Conservation (phyloP, 2,888 invertebrate species). For the Apamea crenata region DNA sequence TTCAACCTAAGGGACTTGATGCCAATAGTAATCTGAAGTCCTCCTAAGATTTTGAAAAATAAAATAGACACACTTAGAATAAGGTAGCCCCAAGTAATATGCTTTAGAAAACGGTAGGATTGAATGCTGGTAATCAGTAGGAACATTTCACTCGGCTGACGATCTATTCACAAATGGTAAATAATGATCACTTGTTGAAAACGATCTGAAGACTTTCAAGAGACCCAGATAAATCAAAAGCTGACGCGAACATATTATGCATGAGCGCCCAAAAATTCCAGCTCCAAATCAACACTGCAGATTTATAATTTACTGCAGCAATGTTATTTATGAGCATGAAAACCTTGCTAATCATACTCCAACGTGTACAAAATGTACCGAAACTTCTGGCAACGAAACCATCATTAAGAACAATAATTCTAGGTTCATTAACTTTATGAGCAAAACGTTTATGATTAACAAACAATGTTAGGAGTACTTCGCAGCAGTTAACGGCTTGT, state of each 20-base stretch:
- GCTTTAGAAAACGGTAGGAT: background rate
- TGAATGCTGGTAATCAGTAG: background rate
- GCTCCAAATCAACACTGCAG: constrained; percentile 1
- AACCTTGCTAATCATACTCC: constrained; percentile 22
- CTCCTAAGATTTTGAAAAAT: background rate
- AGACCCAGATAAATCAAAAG: constrained; percentile 7
- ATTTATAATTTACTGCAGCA: constrained; percentile 24
- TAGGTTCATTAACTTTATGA: constrained; percentile 59
- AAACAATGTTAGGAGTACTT: constrained; percentile 52
- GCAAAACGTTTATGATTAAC: constrained; percentile 53
- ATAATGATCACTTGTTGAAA: constrained; percentile 10
- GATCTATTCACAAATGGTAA: background rate
- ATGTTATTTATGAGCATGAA: constrained; percentile 35
- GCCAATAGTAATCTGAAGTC: background rate
- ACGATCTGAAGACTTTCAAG: background rate
- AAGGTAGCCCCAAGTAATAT: background rate
- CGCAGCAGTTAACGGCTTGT: constrained; percentile 57
- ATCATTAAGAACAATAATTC: constrained; percentile 47
- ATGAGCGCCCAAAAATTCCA: background rate
- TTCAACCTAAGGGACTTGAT: background rate
- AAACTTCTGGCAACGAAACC: constrained; percentile 58
- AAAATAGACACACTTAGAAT: background rate
- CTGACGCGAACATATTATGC: background rate
- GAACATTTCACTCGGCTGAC: background rate
- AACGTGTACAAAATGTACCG: constrained; percentile 24